Conservation (phyloP, 30 jellyfish, hydroid and myxozoan species). For the Catostylus mosaicus region DNA sequence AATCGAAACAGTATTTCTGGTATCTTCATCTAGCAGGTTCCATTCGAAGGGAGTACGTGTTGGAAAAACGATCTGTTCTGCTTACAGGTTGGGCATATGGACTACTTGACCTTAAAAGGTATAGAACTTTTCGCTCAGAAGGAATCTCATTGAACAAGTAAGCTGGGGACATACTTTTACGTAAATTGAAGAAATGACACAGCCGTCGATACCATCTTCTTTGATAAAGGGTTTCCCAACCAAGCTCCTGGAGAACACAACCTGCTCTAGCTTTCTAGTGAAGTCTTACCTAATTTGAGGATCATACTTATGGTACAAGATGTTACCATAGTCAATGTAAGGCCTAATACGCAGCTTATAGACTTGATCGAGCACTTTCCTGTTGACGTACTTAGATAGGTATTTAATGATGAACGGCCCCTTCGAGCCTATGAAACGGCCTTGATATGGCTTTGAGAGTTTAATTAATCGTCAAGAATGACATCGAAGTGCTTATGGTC, state of each 20-base stretch:
- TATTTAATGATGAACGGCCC: neutral
- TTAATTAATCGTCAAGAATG: neutral
- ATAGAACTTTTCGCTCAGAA: neutral
- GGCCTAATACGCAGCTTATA: neutral
- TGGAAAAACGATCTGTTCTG: neutral
- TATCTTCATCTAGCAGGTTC: neutral
- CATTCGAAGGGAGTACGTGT: neutral
- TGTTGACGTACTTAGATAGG: neutral
- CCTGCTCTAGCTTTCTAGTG: neutral
- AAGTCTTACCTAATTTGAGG: neutral
- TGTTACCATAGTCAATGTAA: neutral
- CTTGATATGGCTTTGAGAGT: neutral
- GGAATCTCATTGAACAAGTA: conserved; percentile 1
- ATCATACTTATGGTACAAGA: neutral
- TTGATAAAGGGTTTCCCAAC: conserved; percentile 7
- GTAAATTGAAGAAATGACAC: conserved; percentile 5
- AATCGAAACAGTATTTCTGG: neutral
- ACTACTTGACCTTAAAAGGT: conserved; percentile 3
- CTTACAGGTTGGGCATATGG: neutral
- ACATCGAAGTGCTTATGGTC: neutral
- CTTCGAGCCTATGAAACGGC: neutral
- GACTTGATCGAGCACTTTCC: neutral
- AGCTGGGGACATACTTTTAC: neutral
- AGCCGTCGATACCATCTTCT: conserved; percentile 12
- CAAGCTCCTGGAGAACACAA: conserved; percentile 1